Conservation (phyloP, 2,888 invertebrate species). For the Baccha elongata region DNA sequence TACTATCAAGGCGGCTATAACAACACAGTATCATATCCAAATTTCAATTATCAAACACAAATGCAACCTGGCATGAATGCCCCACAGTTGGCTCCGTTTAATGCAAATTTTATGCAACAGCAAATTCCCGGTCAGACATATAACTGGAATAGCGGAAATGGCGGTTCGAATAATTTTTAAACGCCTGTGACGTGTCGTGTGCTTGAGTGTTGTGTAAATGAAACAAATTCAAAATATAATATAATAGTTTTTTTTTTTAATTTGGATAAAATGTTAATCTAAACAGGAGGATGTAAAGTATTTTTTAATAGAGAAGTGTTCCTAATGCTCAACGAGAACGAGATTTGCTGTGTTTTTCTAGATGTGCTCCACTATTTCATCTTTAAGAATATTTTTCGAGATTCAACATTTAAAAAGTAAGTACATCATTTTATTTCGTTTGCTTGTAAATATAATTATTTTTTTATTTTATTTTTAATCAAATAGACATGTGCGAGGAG, state of each 20-base stretch:
- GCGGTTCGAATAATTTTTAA: conserved; percentile 55
- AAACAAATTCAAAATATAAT: conserved; percentile 41
- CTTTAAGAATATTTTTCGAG: background rate
- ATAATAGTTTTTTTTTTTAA: conserved; percentile 29
- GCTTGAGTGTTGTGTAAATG: conserved; percentile 57
- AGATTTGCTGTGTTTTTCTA: background rate
- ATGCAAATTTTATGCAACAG: conserved; percentile 45
- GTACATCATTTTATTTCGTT: conserved; percentile 24
- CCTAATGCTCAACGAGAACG: background rate
- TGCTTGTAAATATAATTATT: conserved; percentile 15
- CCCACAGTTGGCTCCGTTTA: conserved; percentile 44
- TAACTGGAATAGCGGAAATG: conserved; percentile 49
- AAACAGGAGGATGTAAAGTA: background rate
- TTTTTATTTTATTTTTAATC: conserved; percentile 41
- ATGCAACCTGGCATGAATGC: conserved; percentile 45
- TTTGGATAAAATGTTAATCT: background rate
- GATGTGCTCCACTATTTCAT: conserved; percentile 15
- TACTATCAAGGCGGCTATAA: conserved; percentile 45
- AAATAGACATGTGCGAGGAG: conserved; percentile 33
- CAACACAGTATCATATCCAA: conserved; percentile 53
- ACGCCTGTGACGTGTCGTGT: conserved; percentile 17
- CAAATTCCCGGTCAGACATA: conserved; percentile 44
- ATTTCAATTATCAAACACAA: conserved; percentile 37
- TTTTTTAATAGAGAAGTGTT: background rate
- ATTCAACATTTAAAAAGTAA: conserved; percentile 31